Percentiles rank a stretch among this genome's conserved stretches.
phyloP scores from a whole-genome alignment of 1,140 invertebrate genomes.

The Dufourea novaeangliae region DNA sequence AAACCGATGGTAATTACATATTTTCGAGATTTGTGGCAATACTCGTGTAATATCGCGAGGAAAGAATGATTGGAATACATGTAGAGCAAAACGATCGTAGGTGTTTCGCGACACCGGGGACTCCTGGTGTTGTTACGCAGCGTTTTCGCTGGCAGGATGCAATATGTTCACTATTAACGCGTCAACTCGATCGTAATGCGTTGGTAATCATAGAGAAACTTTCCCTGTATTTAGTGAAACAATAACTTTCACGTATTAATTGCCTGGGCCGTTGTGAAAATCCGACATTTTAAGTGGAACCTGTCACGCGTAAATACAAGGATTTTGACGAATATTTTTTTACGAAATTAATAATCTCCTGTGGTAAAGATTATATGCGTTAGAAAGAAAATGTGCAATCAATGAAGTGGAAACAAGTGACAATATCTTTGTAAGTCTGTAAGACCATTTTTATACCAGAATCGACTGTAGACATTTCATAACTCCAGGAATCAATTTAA shows the following conservation, averaged over 20 bases:
- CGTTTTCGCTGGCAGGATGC: slow-evolving; percentile 5
- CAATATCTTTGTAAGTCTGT: too few species aligned
- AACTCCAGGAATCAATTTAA: too few species aligned
- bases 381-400: too few species aligned
- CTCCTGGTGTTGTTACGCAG: neutral
- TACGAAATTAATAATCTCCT: neutral
- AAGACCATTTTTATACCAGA: too few species aligned
- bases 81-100: neutral
- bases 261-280: neutral
- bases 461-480: too few species aligned
- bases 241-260: slow-evolving; percentile 41
- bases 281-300: neutral
- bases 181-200: slow-evolving; percentile 20
- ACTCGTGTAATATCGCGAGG: neutral
- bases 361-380: neutral
- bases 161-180: slow-evolving; percentile 21
- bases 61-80: neutral
- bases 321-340: neutral
- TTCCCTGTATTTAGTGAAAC: slow-evolving; percentile 28
- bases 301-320: neutral
- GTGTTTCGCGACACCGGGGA: slow-evolving; percentile 1
- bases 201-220: neutral
- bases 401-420: too few species aligned
- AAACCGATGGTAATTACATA: slow-evolving; percentile 36
- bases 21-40: slow-evolving; percentile 16